These are phyloP conservation scores for Poeciliopsis turneri DNA, from an alignment of 2,797 vertebrate species.

Conservation along the genomic window DNA sequence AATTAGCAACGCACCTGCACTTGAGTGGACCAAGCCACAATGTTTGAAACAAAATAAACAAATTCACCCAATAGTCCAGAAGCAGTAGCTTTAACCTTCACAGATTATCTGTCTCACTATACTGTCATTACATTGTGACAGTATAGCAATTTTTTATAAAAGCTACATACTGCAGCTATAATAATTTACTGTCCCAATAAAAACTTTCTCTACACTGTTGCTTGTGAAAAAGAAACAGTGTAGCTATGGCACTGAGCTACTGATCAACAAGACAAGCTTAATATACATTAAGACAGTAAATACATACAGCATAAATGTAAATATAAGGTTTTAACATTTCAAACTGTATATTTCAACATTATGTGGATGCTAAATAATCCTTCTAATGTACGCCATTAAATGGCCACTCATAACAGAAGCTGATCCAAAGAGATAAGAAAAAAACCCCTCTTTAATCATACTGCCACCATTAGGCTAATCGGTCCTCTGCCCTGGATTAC, in stretches of 20 bases:
- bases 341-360: not conserved
- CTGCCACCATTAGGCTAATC: conserved; percentile 35
- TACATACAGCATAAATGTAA: not conserved
- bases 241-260: not conserved
- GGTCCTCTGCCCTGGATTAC: conserved; percentile 20
- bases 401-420: not conserved
- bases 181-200: not conserved
- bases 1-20: no score
- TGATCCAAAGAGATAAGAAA: not conserved
- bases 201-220: not conserved
- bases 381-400: not conserved
- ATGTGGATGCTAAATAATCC: not conserved
- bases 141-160: no score
- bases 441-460: conserved; percentile 4
- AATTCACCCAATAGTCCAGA: no score
- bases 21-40: no score
- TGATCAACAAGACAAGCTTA: not conserved
- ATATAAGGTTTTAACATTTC: not conserved
- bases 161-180: no score
- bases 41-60: no score
- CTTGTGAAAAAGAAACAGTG: not conserved
- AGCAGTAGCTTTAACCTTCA: no score
- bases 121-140: no score
- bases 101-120: no score
- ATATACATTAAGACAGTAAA: not conserved